A percentile compares a stretch with the other conserved stretches of the same genome.
These are phyloP conservation scores for Rhodophaea formosa DNA, from an alignment of 2,888 invertebrate species.

Conservation along the genomic window DNA sequence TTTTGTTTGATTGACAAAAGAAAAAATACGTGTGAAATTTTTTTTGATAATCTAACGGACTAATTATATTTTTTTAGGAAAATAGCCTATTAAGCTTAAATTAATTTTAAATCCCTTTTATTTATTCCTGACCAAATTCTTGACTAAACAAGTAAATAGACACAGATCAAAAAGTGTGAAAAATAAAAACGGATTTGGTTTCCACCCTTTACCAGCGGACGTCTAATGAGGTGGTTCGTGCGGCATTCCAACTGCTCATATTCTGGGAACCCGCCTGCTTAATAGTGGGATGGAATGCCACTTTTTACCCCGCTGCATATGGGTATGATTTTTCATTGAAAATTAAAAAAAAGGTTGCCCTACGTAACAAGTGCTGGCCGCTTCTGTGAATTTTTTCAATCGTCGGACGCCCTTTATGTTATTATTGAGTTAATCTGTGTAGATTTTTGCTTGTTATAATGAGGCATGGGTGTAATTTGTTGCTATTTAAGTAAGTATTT, in stretches of 20 bases:
- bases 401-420: constrained; percentile 53
- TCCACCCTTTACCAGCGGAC: constrained; percentile 34
- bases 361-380: constrained; percentile 54
- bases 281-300: constrained; percentile 61
- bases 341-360: constrained; percentile 57
- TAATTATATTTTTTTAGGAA: too few relatives aligned
- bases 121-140: too few relatives aligned
- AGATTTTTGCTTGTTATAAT: background rate
- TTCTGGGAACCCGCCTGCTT: constrained; percentile 70
- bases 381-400: constrained; percentile 53
- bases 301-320: constrained; percentile 52
- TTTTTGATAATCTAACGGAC: too few relatives aligned
- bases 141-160: too few relatives aligned
- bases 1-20: too few relatives aligned
- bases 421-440: constrained; percentile 39
- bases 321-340: constrained; percentile 75
- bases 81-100: too few relatives aligned
- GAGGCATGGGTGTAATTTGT: too few relatives aligned
- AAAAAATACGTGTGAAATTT: too few relatives aligned
- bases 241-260: constrained; percentile 65
- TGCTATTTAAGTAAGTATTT: too few relatives aligned
- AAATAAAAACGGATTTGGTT: constrained; percentile 16
- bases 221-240: constrained; percentile 60
- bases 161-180: too few relatives aligned
- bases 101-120: too few relatives aligned